A percentile compares a stretch with the other conserved stretches of the same genome.
Conservation (phyloP, 2,797 vertebrate species). For the Eulemur coronatus region DNA sequence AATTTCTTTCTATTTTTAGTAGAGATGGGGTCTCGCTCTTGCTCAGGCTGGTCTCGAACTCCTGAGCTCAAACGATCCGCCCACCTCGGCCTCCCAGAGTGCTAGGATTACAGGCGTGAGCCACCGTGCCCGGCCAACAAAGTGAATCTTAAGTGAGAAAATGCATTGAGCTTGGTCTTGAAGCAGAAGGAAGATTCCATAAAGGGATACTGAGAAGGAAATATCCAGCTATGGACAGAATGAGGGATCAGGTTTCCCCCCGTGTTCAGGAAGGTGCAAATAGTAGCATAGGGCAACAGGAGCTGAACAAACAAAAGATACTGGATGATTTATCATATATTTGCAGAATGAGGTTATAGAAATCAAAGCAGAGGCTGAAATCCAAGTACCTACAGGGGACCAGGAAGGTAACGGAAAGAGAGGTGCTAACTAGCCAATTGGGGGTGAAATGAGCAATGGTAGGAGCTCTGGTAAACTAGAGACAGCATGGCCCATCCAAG, state of each 20-base stretch:
- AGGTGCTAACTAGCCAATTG: too few species aligned
- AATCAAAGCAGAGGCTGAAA: background rate
- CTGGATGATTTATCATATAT: accelerated
- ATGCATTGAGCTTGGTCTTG: background rate
- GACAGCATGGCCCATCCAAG: background rate
- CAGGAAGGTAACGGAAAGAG: background rate
- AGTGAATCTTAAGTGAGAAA: background rate
- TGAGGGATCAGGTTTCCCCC: too few species aligned
- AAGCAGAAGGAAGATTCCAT: background rate
- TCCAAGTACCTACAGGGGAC: background rate
- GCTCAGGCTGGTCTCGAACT: too few species aligned
- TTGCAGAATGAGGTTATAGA: background rate
- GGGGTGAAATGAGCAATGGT: background rate
- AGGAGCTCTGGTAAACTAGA: background rate
- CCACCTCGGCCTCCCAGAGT: too few species aligned
- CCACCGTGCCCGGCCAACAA: too few species aligned
- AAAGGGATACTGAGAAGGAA: background rate
- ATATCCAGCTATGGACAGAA: too few species aligned
- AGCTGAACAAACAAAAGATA: background rate
- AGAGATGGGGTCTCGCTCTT: too few species aligned
- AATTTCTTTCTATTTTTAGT: too few species aligned
- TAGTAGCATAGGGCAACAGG: too few species aligned
- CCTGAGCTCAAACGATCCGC: too few species aligned
- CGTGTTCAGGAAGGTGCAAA: background rate
- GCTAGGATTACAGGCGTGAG: too few species aligned